phyloP scores from a whole-genome alignment of 2,113 vertebrate genomes.

The Datnioides undecimradiatus region DNA sequence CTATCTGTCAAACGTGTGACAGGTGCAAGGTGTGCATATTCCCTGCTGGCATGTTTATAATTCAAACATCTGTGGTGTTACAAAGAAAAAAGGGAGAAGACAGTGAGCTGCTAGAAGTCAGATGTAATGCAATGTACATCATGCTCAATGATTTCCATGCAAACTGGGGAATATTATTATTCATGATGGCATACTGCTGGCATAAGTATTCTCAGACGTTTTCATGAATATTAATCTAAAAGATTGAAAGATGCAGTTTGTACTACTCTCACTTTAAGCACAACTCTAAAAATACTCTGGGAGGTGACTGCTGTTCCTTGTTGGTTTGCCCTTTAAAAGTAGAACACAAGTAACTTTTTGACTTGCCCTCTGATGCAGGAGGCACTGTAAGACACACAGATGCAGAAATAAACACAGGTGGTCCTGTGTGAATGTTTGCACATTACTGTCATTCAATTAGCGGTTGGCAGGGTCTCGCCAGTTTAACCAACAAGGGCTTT shows the following conservation, averaged over 20 bases:
- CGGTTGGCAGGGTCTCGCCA: slow-evolving; percentile 42
- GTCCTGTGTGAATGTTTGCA: slow-evolving; percentile 43
- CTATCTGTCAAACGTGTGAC: slow-evolving; percentile 32
- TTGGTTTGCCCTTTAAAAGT: slow-evolving; percentile 68
- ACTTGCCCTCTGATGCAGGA: slow-evolving; percentile 47
- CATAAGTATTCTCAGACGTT: slow-evolving; percentile 45
- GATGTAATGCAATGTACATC: slow-evolving; percentile 35
- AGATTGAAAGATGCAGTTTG: slow-evolving; percentile 49
- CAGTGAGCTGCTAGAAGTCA: slow-evolving; percentile 24
- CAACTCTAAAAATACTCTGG: slow-evolving; percentile 42
- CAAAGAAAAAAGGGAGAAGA: slow-evolving; percentile 7
- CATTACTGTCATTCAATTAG: slow-evolving; percentile 61
- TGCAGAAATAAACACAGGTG: slow-evolving; percentile 7
- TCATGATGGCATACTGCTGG: slow-evolving; percentile 51
- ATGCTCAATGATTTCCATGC: slow-evolving; percentile 40
- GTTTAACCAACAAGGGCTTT: slow-evolving; percentile 34
- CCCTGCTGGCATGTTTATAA: slow-evolving; percentile 34
- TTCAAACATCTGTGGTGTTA: slow-evolving; percentile 42
- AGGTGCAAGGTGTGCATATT: slow-evolving; percentile 40
- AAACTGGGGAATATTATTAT: slow-evolving; percentile 58
- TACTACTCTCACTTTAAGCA: slow-evolving; percentile 34
- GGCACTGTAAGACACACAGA: slow-evolving; percentile 15
- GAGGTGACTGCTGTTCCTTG: slow-evolving; percentile 48
- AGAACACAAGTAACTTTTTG: slow-evolving; percentile 56
- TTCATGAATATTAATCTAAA: slow-evolving; percentile 64